A percentile compares a stretch with the other conserved stretches of the same genome.
phyloP scores from a whole-genome alignment of 2,888 invertebrate genomes.

The Eurytoma adleriae region DNA sequence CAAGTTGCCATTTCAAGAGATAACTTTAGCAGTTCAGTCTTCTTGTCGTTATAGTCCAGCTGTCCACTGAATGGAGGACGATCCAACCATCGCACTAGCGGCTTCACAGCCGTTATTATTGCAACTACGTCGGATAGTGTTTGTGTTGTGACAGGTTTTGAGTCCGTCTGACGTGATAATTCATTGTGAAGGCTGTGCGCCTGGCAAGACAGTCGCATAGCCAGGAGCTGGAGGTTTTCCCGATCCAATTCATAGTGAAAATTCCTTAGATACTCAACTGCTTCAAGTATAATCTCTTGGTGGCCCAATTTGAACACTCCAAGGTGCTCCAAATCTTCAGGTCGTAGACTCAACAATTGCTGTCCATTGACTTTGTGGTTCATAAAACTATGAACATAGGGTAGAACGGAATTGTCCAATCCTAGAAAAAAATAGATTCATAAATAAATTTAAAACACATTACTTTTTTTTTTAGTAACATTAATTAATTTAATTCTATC shows the following conservation, averaged over 20 bases:
- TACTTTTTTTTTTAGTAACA: no score
- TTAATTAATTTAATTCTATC: no score
- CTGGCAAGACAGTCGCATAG: constrained; percentile 89
- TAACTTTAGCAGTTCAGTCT: constrained; percentile 85
- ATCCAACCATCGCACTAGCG: constrained; percentile 94
- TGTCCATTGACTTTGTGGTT: constrained; percentile 90
- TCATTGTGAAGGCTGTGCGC: constrained; percentile 88
- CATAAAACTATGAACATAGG: constrained; percentile 88
- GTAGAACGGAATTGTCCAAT: constrained; percentile 86
- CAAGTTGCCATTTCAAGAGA: constrained; percentile 92
- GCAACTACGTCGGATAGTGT: constrained; percentile 91
- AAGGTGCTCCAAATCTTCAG: constrained; percentile 92
- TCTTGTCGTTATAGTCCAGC: constrained; percentile 83
- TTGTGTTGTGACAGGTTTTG: constrained; percentile 84
- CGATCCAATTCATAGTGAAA: constrained; percentile 94
- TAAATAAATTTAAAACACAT: not conserved
- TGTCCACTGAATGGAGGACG: constrained; percentile 81
- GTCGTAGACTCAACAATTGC: constrained; percentile 88
- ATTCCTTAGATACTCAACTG: constrained; percentile 91
- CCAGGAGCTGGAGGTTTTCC: constrained; percentile 94
- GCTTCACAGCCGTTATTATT: constrained; percentile 89
- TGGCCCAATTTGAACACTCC: constrained; percentile 93
- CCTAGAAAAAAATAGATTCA: constrained; percentile 77
- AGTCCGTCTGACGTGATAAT: constrained; percentile 78
- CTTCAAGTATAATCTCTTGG: constrained; percentile 94